A percentile compares a stretch with the other conserved stretches of the same genome.
phyloP scores from a whole-genome alignment of 1,140 invertebrate species.

The Agrypnia vestita region DNA sequence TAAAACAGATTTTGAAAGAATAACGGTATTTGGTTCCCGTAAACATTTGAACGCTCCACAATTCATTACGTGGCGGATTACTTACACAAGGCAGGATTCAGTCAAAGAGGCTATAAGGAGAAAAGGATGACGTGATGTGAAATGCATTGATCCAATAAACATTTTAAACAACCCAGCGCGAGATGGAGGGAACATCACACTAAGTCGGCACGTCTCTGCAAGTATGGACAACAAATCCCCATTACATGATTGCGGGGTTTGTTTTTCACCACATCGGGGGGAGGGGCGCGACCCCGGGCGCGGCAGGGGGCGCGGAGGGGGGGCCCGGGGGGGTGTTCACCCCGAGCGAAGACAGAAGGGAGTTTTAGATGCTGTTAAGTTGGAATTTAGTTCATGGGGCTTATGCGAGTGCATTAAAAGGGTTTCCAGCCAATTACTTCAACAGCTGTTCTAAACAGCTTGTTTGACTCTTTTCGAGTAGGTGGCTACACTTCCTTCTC shows the following conservation, averaged over 20 bases:
- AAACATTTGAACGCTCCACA: too few species aligned
- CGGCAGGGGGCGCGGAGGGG: not conserved
- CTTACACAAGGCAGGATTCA: slow-evolving; percentile 18
- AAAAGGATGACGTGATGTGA: slow-evolving; percentile 19
- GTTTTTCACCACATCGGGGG: slow-evolving; percentile 37
- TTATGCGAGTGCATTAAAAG: slow-evolving; percentile 40
- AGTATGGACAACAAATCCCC: slow-evolving; percentile 53
- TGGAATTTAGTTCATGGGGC: slow-evolving; percentile 40
- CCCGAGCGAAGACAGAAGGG: slow-evolving; percentile 13
- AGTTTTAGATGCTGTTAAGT: slow-evolving; percentile 39
- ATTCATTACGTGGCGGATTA: not conserved
- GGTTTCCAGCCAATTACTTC: slow-evolving; percentile 39
- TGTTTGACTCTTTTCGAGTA: slow-evolving; percentile 13
- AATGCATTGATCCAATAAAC: slow-evolving; percentile 45
- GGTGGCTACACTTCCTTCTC: not conserved
- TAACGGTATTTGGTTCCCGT: too few species aligned
- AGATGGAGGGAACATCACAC: slow-evolving; percentile 16
- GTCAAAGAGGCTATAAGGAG: slow-evolving; percentile 18
- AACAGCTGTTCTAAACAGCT: slow-evolving; percentile 45
- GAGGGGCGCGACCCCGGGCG: not conserved
- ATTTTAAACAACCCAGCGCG: slow-evolving; percentile 37
- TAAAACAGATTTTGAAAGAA: too few species aligned
- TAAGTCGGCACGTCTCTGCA: slow-evolving; percentile 44
- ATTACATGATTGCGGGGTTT: slow-evolving; percentile 53
- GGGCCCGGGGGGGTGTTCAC: not conserved